Base-by-base conservation (phyloP, 1,140 invertebrate genomes). In the Anastatus disparis region DNA sequence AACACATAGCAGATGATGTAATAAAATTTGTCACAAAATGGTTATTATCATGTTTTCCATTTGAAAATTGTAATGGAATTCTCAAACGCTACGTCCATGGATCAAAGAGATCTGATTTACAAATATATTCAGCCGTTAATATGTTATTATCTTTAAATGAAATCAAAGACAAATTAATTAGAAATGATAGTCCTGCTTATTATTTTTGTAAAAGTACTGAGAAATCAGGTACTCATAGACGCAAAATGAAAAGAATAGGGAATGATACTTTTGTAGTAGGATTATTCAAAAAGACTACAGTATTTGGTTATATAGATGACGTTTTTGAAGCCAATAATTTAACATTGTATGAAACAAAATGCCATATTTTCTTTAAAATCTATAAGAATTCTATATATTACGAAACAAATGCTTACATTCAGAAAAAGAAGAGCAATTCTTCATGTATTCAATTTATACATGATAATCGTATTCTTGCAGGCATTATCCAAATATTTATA, bases 1-100 rank as follows among this genome's bases (percentile, higher is more conserved):
- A 71, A 10, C 72, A 78, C 63, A 64, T 78, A 15, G 40, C 53
- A 3, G 31, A 74, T 27, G 71, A 62, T 52, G 77, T 76, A 3
- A 17, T 24, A 59, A 44, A 44, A n/a, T 44, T 44, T 44, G 42
- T 7, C 4, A 7, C 42, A 4, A 10, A 10, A 17, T 44, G 62
- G 56, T 22, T 59, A 0, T 68, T 67, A 9, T 56, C 61, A 8
- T 77, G 74, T 46, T 77, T 72, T 61, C 59, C 61, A 29, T 72
- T 72, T 50, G 75, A 78, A 64, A 61, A 78, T 35, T 40, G 70
- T 10, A 76, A 71, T 61, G 67, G 70, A 0, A 42, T 26, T 12
- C 55, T 75, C 2, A 67, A 72, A 56, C 7, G 42, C 10, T 35
- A 35, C 10, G 31, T 35, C 10, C 31, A 35, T 35, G 31, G 31